phyloP scores from a whole-genome alignment of 2,888 invertebrate species.

The Endotricha flammealis region DNA sequence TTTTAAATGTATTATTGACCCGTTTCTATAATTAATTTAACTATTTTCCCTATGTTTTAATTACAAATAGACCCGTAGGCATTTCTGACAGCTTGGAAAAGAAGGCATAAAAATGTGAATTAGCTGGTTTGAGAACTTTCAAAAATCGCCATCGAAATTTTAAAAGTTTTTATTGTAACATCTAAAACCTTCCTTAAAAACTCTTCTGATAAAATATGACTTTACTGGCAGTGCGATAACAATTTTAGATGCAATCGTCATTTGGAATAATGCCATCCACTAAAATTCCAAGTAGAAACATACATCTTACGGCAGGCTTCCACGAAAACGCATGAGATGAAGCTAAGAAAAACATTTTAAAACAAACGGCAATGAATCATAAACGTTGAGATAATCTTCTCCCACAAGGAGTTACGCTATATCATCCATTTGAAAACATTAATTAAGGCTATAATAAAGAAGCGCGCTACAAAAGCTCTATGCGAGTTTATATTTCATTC shows the following conservation, averaged over 20 bases:
- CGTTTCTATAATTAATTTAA: no score
- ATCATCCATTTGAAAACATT: conserved; percentile 58
- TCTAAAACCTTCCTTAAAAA: no score
- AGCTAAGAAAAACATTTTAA: conserved; percentile 15
- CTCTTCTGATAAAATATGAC: no score
- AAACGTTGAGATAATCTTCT: conserved; percentile 36
- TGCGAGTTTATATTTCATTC: conserved; percentile 73
- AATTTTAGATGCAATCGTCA: no score
- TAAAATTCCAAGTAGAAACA: conserved; percentile 15
- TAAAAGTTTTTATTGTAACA: no score
- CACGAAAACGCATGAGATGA: conserved; percentile 10
- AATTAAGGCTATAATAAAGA: conserved; percentile 72
- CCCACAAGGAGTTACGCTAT: conserved; percentile 40
- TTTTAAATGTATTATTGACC: no score
- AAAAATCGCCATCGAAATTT: no score
- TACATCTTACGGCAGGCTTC: conserved; percentile 8
- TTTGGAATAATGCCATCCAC: conserved; percentile 13
- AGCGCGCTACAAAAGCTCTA: conserved; percentile 67
- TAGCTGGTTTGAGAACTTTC: no score
- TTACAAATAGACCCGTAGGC: no score
- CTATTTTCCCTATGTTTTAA: no score
- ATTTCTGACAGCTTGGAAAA: no score
- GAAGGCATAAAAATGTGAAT: no score
- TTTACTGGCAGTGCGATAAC: neutral
- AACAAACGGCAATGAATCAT: conserved; percentile 42